Evolutionary conservation across 2,797 vertebrate genomes (phyloP).

Genomic region (Sciurus vulgaris): DNA sequence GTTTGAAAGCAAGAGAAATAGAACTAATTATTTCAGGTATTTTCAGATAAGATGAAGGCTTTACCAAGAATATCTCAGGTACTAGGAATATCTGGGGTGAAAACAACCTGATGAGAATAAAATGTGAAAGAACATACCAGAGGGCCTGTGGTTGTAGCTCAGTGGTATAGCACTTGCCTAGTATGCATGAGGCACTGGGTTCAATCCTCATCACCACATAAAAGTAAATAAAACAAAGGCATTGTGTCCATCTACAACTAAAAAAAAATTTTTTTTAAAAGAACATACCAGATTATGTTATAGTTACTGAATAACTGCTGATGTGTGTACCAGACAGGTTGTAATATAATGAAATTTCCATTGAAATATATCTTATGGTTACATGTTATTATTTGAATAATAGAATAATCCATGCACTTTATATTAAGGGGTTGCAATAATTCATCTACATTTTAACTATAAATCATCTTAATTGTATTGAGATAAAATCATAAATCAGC

Average conservation of each 20-base stretch:
- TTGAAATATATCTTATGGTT: not conserved
- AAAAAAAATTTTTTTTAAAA: no score
- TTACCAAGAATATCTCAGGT: not conserved
- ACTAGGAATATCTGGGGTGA: not conserved
- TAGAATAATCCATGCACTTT: not conserved
- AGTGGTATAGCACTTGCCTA: no score
- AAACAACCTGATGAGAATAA: conserved; percentile 49
- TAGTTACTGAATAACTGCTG: not conserved
- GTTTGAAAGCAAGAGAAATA: not conserved
- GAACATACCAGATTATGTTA: not conserved
- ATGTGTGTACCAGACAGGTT: not conserved
- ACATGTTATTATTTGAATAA: not conserved
- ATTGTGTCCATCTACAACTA: no score
- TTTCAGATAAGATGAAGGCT: not conserved
- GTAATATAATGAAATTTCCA: not conserved
- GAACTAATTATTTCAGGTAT: conserved; percentile 9
- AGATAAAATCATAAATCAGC: conserved; percentile 10
- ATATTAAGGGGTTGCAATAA: not conserved
- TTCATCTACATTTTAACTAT: not conserved
- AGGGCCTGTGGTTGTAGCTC: no score
- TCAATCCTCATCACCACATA: no score
- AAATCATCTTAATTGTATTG: conserved; percentile 44
- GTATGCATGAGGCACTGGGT: no score
- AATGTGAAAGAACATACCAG: conserved; percentile 17
- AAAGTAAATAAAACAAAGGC: no score